Evolutionary conservation across 1,140 invertebrate species (phyloP).

Genomic region (Tachypleus tridentatus): DNA sequence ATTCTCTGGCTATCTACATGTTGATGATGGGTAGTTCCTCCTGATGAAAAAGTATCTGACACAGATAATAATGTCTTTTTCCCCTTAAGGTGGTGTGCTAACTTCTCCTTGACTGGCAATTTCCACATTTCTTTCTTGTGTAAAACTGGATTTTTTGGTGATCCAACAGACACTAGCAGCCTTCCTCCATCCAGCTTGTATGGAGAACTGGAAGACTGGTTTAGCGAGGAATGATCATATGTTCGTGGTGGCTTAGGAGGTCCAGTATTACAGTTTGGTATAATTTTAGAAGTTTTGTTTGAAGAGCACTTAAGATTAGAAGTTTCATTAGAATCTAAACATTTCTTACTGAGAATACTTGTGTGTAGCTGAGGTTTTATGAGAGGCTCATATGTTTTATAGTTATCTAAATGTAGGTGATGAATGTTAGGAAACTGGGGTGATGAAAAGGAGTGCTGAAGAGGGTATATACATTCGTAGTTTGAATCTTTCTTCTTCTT

Average conservation of each 20-base stretch:
- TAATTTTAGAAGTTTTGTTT: too few species aligned
- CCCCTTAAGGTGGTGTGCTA: too few species aligned
- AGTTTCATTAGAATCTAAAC: not conserved
- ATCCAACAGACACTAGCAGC: slow-evolving; percentile 20
- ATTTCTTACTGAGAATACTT: not conserved
- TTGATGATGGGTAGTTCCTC: too few species aligned
- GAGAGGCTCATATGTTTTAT: not conserved
- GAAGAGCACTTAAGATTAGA: not conserved
- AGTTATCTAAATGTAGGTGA: not conserved
- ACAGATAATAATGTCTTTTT: too few species aligned
- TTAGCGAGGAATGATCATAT: slow-evolving; percentile 7
- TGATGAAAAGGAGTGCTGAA: not conserved
- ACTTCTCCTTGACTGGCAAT: too few species aligned
- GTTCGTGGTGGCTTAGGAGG: slow-evolving; percentile 22
- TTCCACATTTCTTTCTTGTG: too few species aligned
- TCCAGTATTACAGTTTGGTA: not conserved
- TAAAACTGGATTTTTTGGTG: slow-evolving; percentile 12
- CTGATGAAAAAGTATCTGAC: too few species aligned
- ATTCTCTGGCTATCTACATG: too few species aligned
- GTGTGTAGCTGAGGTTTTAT: not conserved
- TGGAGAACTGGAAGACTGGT: slow-evolving; percentile 4
- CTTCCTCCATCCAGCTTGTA: slow-evolving; percentile 17
- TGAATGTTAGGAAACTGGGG: not conserved
- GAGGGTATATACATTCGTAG: too few species aligned
- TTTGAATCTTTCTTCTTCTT: too few species aligned